phyloP scores from a whole-genome alignment of 1,140 invertebrate genomes.

The Rhopalosiphum padi region DNA sequence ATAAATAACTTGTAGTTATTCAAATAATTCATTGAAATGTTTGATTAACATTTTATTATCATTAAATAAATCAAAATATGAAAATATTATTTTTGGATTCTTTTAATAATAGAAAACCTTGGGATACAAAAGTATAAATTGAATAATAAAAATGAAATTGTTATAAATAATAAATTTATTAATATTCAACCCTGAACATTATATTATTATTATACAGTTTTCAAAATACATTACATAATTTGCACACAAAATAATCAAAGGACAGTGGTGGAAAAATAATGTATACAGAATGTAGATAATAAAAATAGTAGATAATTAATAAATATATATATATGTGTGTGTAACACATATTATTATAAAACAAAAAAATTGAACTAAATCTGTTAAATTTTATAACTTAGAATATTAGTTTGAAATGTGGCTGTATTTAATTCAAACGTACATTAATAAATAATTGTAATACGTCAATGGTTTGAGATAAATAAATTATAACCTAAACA shows the following conservation, averaged over 20 bases:
- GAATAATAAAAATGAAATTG: slow-evolving; percentile 20
- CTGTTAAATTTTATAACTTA: slow-evolving; percentile 19
- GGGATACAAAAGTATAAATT: neutral
- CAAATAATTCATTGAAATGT: no score
- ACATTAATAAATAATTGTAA: slow-evolving; percentile 41
- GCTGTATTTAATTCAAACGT: slow-evolving; percentile 21
- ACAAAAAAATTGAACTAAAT: neutral
- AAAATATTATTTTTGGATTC: no score
- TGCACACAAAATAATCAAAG: slow-evolving; percentile 39
- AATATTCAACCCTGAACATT: slow-evolving; percentile 58
- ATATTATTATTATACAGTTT: slow-evolving; percentile 57
- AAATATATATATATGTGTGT: neutral
- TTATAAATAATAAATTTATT: slow-evolving; percentile 57
- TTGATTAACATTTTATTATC: no score
- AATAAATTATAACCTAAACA: slow-evolving; percentile 35
- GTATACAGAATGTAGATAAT: slow-evolving; percentile 39
- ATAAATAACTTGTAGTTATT: no score
- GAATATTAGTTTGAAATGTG: neutral
- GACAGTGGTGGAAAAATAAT: slow-evolving; percentile 53
- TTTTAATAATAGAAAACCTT: no score
- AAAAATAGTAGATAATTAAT: neutral
- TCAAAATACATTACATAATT: slow-evolving; percentile 49
- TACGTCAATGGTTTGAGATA: slow-evolving; percentile 45
- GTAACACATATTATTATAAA: neutral
- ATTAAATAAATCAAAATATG: no score